Conservation (phyloP, 2,113 vertebrate species). For the Brachypteracias leptosomus region DNA sequence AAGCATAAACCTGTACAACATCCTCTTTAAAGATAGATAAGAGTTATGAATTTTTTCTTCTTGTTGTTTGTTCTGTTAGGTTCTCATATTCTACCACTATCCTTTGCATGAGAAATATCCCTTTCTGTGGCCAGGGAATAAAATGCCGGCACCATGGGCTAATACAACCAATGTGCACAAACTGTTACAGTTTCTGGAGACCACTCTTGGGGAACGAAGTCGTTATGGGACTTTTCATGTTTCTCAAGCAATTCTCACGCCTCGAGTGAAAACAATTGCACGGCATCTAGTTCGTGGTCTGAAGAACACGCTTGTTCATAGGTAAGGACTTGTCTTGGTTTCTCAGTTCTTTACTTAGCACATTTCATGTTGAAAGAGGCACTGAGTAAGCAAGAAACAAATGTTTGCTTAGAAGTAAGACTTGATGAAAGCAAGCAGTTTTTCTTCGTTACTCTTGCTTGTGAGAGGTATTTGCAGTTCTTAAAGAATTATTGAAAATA, state of each 20-base stretch:
- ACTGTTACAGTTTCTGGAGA: constrained; percentile 91
- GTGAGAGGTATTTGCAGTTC: neutral
- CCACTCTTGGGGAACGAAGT: constrained; percentile 85
- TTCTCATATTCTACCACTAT: constrained; percentile 95
- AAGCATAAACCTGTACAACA: neutral
- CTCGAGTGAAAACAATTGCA: constrained; percentile 86
- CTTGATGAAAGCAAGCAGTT: neutral
- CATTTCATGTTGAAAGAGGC: neutral
- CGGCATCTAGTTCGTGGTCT: constrained; percentile 87
- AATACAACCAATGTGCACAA: constrained; percentile 92
- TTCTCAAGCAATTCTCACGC: constrained; percentile 96
- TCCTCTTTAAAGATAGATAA: neutral
- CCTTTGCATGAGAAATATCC: constrained; percentile 74
- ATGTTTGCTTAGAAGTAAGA: neutral
- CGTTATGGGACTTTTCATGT: constrained; percentile 89
- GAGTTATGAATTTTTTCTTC: neutral
- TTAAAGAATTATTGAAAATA: neutral
- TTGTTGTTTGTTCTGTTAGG: constrained; percentile 71
- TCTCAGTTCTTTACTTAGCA: neutral
- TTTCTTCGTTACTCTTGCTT: neutral
- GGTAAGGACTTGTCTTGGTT: constrained; percentile 67
- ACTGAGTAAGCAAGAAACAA: neutral
- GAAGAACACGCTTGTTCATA: constrained; percentile 90
- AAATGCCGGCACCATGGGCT: constrained; percentile 96
- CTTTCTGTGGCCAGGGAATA: constrained; percentile 90